phyloP scores from a whole-genome alignment of 2,113 vertebrate species.

The Boulengeromyrus knoepffleri region DNA sequence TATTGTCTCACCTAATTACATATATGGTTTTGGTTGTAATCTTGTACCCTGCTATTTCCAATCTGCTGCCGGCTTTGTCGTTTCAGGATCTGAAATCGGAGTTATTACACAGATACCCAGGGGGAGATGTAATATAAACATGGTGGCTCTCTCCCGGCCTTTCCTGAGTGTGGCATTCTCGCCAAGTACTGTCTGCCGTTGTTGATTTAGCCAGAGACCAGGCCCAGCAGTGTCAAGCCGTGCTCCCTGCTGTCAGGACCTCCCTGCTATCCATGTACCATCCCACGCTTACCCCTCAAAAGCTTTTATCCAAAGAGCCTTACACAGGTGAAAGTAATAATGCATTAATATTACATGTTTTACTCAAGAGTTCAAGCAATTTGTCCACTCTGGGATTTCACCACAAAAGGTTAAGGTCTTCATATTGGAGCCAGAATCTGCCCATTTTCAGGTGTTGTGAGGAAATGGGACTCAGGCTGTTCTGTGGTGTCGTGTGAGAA shows the following conservation, averaged over 20 bases:
- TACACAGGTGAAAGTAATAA: not conserved
- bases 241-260: not conserved
- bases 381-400: not conserved
- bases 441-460: not conserved
- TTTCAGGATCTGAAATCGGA: not conserved
- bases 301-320: not conserved
- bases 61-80: not conserved
- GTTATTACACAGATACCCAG: slow-evolving; percentile 1
- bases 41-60: not conserved
- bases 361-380: slow-evolving; percentile 5
- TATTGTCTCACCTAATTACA: slow-evolving; percentile 1
- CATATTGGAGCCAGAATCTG: not conserved
- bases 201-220: not conserved
- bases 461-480: not conserved
- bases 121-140: not conserved
- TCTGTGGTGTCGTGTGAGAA: not conserved
- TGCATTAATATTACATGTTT: slow-evolving; percentile 2
- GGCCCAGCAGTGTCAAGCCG: not conserved
- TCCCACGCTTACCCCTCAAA: not conserved
- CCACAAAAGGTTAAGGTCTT: slow-evolving; percentile 30
- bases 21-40: not conserved
- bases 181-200: not conserved
- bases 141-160: not conserved
- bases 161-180: not conserved
- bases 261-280: not conserved